These are phyloP conservation scores for Leptatherina wallacei DNA, from an alignment of 2,797 vertebrate genomes.

Conservation along the genomic window DNA sequence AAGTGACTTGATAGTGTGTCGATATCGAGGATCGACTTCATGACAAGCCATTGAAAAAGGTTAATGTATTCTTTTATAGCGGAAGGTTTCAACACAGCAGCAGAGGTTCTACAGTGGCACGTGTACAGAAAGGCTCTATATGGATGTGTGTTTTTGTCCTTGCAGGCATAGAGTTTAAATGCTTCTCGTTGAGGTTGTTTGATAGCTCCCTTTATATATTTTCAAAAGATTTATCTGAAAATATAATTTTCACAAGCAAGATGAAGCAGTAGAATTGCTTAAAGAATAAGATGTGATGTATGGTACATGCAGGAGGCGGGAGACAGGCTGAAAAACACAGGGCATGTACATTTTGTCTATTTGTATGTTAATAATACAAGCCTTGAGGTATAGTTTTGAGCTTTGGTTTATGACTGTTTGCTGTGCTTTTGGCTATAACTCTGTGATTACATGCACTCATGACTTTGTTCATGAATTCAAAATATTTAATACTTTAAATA, in stretches of 20 bases:
- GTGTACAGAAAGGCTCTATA: not conserved
- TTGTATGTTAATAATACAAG: slow-evolving; percentile 16
- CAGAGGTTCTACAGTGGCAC: slow-evolving; percentile 1
- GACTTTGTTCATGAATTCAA: not conserved
- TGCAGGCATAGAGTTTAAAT: slow-evolving; percentile 19
- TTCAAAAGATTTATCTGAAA: slow-evolving; percentile 35
- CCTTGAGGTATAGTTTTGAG: too few relatives aligned
- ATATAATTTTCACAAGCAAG: slow-evolving; percentile 37
- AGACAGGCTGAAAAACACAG: slow-evolving; percentile 17
- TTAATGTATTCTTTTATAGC: slow-evolving; percentile 63
- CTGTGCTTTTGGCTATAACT: not conserved
- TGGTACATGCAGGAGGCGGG: slow-evolving; percentile 1
- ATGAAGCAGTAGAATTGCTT: slow-evolving; percentile 24
- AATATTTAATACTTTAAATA: not conserved
- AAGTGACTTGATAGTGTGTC: slow-evolving; percentile 50
- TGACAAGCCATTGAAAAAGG: slow-evolving; percentile 49
- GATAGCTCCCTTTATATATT: slow-evolving; percentile 37
- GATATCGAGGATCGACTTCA: slow-evolving; percentile 49
- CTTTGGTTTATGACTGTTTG: slow-evolving; percentile 6
- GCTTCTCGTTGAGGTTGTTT: slow-evolving; percentile 25
- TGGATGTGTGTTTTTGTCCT: slow-evolving; percentile 14
- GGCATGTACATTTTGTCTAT: slow-evolving; percentile 30
- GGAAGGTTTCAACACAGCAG: not conserved
- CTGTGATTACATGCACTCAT: not conserved
- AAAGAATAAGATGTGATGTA: slow-evolving; percentile 30